Percentiles rank a stretch among this genome's conserved stretches.
phyloP scores from a whole-genome alignment of 2,888 invertebrate species.

The Epinotia bilunana region DNA sequence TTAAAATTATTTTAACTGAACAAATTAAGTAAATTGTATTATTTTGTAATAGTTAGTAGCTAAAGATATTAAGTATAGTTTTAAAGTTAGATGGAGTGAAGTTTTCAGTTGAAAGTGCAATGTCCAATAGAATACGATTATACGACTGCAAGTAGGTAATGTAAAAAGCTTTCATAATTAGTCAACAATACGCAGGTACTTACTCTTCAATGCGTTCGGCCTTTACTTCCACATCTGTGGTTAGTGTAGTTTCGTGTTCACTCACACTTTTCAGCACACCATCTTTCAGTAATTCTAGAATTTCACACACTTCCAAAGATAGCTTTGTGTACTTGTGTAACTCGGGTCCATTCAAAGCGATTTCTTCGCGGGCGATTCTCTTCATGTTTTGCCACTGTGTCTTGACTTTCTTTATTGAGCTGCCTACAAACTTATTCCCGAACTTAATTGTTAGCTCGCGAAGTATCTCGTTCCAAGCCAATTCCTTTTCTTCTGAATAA shows the following conservation, averaged over 20 bases:
- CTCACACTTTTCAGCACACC: slow-evolving; percentile 60
- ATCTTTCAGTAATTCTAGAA: slow-evolving; percentile 71
- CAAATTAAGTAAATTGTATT: neutral
- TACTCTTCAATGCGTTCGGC: slow-evolving; percentile 78
- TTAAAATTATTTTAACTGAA: neutral
- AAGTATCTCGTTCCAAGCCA: slow-evolving; percentile 79
- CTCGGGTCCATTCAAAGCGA: slow-evolving; percentile 63
- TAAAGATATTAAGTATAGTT: neutral
- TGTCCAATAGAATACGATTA: neutral
- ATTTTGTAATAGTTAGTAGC: neutral
- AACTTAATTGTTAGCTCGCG: slow-evolving; percentile 66
- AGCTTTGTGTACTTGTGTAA: slow-evolving; percentile 67
- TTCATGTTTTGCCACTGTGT: slow-evolving; percentile 83
- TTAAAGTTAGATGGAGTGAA: neutral
- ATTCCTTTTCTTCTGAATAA: slow-evolving; percentile 76
- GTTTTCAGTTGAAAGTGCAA: neutral
- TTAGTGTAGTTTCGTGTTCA: slow-evolving; percentile 63
- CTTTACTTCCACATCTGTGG: slow-evolving; percentile 73
- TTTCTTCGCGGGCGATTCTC: slow-evolving; percentile 77
- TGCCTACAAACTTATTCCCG: slow-evolving; percentile 72
- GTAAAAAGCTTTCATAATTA: slow-evolving; percentile 8
- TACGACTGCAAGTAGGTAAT: neutral
- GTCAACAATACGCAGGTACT: slow-evolving; percentile 55
- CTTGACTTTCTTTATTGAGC: slow-evolving; percentile 77
- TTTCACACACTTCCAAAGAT: slow-evolving; percentile 73